Evolutionary conservation across 2,888 invertebrate genomes (phyloP).

Genomic region (Luperina nickerlii): DNA sequence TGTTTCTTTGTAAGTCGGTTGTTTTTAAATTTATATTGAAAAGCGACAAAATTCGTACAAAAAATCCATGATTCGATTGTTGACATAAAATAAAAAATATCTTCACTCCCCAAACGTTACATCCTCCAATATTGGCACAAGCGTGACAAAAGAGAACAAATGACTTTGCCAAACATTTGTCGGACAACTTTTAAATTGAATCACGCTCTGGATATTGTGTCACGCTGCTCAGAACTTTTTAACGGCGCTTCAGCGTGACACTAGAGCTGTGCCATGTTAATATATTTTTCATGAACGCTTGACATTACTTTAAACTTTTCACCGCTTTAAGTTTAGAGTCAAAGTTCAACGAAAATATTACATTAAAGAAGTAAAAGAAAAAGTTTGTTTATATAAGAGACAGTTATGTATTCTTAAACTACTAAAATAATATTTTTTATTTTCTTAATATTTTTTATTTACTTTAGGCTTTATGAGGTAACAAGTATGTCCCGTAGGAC

Average conservation of each 20-base stretch:
- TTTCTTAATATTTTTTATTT: too few species aligned
- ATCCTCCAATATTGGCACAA: slow-evolving; percentile 21
- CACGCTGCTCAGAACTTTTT: slow-evolving; percentile 38
- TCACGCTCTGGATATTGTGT: slow-evolving; percentile 52
- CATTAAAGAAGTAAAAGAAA: neutral
- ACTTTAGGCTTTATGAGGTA: too few species aligned
- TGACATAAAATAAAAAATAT: slow-evolving; percentile 23
- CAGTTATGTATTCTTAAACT: neutral
- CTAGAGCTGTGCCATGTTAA: slow-evolving; percentile 8
- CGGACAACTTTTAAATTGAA: slow-evolving; percentile 56
- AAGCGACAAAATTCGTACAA: neutral
- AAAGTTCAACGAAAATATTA: slow-evolving; percentile 7
- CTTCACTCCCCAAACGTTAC: slow-evolving; percentile 19
- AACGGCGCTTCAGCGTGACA: slow-evolving; percentile 23
- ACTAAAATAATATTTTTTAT: too few species aligned
- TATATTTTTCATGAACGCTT: slow-evolving; percentile 33
- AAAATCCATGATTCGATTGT: slow-evolving; percentile 6
- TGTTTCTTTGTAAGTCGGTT: too few species aligned
- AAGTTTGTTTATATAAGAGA: neutral
- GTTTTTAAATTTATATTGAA: neutral
- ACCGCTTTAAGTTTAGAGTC: neutral
- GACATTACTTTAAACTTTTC: slow-evolving; percentile 30
- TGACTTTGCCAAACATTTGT: slow-evolving; percentile 37
- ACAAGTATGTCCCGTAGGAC: neutral
- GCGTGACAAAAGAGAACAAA: slow-evolving; percentile 43